These are phyloP conservation scores for Allacma fusca DNA, from an alignment of 2,888 invertebrate species.

Conservation along the genomic window DNA sequence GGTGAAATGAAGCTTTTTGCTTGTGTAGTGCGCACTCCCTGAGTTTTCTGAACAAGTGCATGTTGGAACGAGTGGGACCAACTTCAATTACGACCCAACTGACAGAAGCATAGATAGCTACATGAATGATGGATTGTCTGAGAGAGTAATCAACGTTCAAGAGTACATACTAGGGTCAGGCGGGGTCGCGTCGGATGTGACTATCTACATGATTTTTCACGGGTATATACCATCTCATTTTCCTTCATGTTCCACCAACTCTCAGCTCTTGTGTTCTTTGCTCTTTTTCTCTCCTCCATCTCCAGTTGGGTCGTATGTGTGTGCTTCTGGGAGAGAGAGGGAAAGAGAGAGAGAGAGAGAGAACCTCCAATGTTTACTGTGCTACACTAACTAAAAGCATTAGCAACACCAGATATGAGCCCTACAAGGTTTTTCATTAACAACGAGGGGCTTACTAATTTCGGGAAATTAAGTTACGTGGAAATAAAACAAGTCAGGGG, in stretches of 20 bases:
- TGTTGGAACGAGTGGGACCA: background rate
- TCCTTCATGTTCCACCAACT: background rate
- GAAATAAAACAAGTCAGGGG: background rate
- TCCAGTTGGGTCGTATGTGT: too few species aligned
- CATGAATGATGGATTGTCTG: slow-evolving; percentile 42
- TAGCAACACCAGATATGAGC: background rate
- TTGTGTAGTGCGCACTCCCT: background rate
- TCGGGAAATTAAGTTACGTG: slow-evolving; percentile 3
- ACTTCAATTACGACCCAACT: slow-evolving; percentile 28
- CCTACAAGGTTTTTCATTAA: slow-evolving; percentile 3
- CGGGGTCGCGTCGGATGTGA: slow-evolving; percentile 34
- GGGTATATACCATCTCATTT: slow-evolving; percentile 16
- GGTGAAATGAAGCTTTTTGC: slow-evolving; percentile 11
- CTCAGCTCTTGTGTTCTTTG: too few species aligned
- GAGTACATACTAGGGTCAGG: slow-evolving; percentile 30
- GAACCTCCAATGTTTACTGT: background rate
- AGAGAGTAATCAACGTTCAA: slow-evolving; percentile 31
- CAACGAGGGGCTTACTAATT: background rate
- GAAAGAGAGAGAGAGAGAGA: background rate
- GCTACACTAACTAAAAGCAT: background rate
- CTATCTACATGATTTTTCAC: slow-evolving; percentile 36
- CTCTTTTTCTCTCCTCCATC: too few species aligned
- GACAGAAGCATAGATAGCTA: slow-evolving; percentile 32
- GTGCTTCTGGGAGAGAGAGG: too few species aligned
- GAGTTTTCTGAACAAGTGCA: background rate